Percentiles rank a stretch among this genome's conserved stretches.
phyloP scores from a whole-genome alignment of 92 coral and sea anemone species.

The Siderastrea radians region DNA sequence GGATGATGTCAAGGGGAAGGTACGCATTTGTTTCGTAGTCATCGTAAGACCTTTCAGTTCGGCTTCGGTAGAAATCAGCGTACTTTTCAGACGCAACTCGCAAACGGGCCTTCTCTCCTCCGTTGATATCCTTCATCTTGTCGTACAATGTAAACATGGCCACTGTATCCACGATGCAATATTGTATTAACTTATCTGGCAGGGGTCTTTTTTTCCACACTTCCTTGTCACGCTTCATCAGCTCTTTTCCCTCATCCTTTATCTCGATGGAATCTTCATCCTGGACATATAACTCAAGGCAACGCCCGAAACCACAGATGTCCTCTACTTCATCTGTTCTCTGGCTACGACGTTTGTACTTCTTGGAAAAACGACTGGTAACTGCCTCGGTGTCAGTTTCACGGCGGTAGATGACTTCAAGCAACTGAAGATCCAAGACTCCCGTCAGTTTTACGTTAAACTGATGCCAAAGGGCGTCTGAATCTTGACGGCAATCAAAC shows the following conservation, averaged over 20 bases:
- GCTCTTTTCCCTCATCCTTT: slow-evolving; percentile 62
- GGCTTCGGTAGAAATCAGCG: slow-evolving; percentile 71
- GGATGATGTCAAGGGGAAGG: not conserved
- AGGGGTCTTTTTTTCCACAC: slow-evolving; percentile 78
- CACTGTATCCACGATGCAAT: slow-evolving; percentile 75
- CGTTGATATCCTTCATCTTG: slow-evolving; percentile 55
- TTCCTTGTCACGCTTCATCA: not conserved
- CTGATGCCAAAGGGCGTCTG: slow-evolving; percentile 82
- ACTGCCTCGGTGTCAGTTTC: slow-evolving; percentile 13
- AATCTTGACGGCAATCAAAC: slow-evolving; percentile 88
- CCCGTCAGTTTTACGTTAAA: slow-evolving; percentile 73
- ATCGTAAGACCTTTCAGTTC: slow-evolving; percentile 63
- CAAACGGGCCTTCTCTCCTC: slow-evolving; percentile 60
- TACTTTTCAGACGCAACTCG: slow-evolving; percentile 81
- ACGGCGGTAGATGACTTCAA: slow-evolving; percentile 81
- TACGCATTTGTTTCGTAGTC: slow-evolving; percentile 74
- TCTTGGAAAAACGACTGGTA: not conserved
- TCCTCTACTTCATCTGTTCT: slow-evolving; percentile 54
- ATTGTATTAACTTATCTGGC: slow-evolving; percentile 56
- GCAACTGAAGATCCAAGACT: slow-evolving; percentile 84
- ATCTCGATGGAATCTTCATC: slow-evolving; percentile 48
- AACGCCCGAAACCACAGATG: slow-evolving; percentile 72
- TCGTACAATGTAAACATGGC: slow-evolving; percentile 74
- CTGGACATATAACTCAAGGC: slow-evolving; percentile 71
- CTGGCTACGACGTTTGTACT: slow-evolving; percentile 47